Base-by-base conservation (phyloP, 2,113 vertebrate genomes). In the Rattus rattus region DNA sequence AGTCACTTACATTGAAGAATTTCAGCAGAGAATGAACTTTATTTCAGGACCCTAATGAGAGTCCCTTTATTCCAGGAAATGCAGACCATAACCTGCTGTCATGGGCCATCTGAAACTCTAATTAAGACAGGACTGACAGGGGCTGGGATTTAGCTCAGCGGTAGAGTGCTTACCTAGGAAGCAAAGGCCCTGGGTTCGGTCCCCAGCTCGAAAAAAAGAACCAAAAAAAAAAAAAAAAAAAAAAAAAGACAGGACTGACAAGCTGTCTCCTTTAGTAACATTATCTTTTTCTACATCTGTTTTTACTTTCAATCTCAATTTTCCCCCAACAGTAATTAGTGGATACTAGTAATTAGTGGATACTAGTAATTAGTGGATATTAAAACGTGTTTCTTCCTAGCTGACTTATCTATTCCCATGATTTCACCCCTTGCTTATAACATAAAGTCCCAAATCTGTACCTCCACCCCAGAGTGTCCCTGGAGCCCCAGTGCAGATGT, bases 341-440 rank as follows among this genome's bases (percentile, higher is more conserved):
- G 28, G 26, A 88, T 75, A 77, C 59, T 67, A 91, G 52, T 93
- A 83, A 96, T 94, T 94, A 88, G 65, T 92, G 39, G 67, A 96
- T 88, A 83, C n/a, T 33, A 87, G 11, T 94, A 93, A 96, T 94
- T 93, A 90, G 73, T 91, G 28, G 26, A 96, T 88, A 83, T 43
- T 33, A 87, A 54, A 61, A 84, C 28, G 6, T 33, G 33, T 33
- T 72, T 33, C 59, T 92, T 92, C 43, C 79, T 95, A 67, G 89
- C 67, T 88, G 54, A 56, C 88, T 92, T 67, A 95, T 94, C 83
- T 86, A n/a, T 96, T 96, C 95, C 96, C 92, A 97, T 97, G 96
- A 97, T 95, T 97, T 97, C 83, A 97, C 90, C 76, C 83, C 84
- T 67, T 79, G 63, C 89, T 94, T 61, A 70, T 83, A 83, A 95